Percentiles rank a stretch among this genome's conserved stretches.
Evolutionary conservation across 2,888 invertebrate genomes (phyloP).

Genomic region (Neoscelio sp.): DNA sequence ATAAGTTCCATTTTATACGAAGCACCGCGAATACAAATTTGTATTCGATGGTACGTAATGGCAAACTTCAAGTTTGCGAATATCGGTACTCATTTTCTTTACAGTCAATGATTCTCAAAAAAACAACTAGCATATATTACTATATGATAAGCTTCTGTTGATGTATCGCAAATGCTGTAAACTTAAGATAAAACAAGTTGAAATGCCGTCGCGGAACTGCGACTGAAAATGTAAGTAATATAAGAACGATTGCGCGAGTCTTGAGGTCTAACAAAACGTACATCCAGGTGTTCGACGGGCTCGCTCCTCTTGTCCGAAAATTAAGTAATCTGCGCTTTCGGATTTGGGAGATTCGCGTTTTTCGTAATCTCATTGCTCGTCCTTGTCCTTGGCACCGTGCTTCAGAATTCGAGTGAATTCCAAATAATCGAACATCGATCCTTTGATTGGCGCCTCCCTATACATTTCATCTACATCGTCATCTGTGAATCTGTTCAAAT

Average conservation of each 20-base stretch:
- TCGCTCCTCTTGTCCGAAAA: conserved; percentile 21
- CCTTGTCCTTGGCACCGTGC: conserved; percentile 99
- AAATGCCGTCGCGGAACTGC: conserved; percentile 52
- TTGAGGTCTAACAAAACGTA: conserved; percentile 41
- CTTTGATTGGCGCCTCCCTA: conserved; percentile 98
- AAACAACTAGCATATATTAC: conserved; percentile 9
- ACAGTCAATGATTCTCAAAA: conserved; percentile 9
- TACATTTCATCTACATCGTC: conserved; percentile 99
- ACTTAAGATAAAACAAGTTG: conserved; percentile 18
- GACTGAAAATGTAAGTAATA: conserved; percentile 33
- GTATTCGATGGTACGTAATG: conserved; percentile 2
- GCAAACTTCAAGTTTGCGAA: conserved; percentile 18
- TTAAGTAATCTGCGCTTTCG: conserved; percentile 12
- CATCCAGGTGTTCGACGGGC: conserved; percentile 31
- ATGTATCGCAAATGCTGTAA: conserved; percentile 21
- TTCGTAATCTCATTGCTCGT: conserved; percentile 88
- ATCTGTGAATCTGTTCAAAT: conserved; percentile 88
- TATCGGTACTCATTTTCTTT: neutral
- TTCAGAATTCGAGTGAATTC: conserved; percentile 99
- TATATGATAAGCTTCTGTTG: conserved; percentile 7
- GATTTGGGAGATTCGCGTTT: conserved; percentile 4
- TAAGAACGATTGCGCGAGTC: conserved; percentile 19
- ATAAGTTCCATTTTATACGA: conserved; percentile 34
- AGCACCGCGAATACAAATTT: conserved; percentile 31
- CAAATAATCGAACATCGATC: conserved; percentile 97